These are phyloP conservation scores for Branchinecta sandiegonensis DNA, from an alignment of 2,888 invertebrate genomes.

Conservation along the genomic window DNA sequence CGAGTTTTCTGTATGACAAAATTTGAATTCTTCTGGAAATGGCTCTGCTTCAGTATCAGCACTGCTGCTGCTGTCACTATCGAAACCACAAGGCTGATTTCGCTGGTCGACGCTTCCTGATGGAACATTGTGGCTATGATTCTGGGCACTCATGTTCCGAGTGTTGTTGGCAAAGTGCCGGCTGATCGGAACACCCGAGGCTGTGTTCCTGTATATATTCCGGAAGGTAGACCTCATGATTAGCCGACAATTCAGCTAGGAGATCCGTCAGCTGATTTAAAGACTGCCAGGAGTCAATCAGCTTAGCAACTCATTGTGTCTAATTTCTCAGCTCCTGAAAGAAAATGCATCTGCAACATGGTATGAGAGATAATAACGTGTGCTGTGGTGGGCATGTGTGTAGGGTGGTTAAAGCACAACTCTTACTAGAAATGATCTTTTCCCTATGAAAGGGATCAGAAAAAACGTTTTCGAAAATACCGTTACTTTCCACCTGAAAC, in stretches of 20 bases:
- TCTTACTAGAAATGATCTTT: too few relatives aligned
- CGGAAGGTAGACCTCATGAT: conserved; percentile 10
- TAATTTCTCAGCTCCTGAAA: too few relatives aligned
- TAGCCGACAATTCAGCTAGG: neutral
- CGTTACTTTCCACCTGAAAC: too few relatives aligned
- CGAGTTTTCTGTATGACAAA: conserved; percentile 10
- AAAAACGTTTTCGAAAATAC: too few relatives aligned
- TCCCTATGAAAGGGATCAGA: too few relatives aligned
- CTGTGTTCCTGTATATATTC: conserved; percentile 5
- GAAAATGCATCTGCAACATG: too few relatives aligned
- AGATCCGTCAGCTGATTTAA: too few relatives aligned
- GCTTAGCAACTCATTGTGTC: too few relatives aligned
- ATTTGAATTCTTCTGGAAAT: conserved; percentile 8
- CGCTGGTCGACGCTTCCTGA: neutral
- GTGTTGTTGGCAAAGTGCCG: neutral
- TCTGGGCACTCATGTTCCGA: neutral
- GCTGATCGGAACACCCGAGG: conserved; percentile 10
- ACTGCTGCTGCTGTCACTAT: conserved; percentile 1
- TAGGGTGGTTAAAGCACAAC: too few relatives aligned
- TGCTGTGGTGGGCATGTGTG: too few relatives aligned
- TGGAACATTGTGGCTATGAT: neutral
- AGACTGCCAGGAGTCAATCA: too few relatives aligned
- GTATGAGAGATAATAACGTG: too few relatives aligned
- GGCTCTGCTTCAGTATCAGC: neutral
- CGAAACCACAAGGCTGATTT: conserved; percentile 5